These are phyloP conservation scores for Peromyscus aztecus DNA, from an alignment of 2,797 vertebrate species.

Conservation along the genomic window DNA sequence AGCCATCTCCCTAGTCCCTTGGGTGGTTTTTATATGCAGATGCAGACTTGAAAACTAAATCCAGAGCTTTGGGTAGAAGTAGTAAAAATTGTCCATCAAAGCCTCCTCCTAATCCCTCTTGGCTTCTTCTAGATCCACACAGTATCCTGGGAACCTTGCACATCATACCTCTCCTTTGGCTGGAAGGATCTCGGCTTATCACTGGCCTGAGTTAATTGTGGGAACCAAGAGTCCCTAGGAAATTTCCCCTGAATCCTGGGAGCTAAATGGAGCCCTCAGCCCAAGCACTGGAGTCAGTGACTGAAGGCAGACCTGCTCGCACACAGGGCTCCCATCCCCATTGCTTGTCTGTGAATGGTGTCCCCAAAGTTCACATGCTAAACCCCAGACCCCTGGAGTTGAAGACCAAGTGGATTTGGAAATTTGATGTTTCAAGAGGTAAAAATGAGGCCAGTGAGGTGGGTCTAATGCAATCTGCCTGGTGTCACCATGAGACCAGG, in stretches of 20 bases:
- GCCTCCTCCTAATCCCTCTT: no score
- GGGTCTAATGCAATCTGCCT: not conserved
- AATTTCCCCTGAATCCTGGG: not conserved
- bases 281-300: not conserved
- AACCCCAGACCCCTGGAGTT: not conserved
- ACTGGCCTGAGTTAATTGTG: not conserved
- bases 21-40: not conserved
- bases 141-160: not conserved
- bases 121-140: not conserved
- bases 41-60: not conserved
- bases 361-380: not conserved
- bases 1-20: not conserved
- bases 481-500: not conserved
- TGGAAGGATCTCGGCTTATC: not conserved
- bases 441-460: not conserved
- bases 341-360: not conserved
- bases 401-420: not conserved
- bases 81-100: not conserved
- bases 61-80: not conserved
- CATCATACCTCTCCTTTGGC: not conserved
- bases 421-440: not conserved
- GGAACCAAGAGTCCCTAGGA: not conserved
- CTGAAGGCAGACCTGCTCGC: not conserved
- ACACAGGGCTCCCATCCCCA: no score
- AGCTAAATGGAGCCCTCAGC: not conserved